phyloP scores from a whole-genome alignment of 2,888 invertebrate species.

The Temnothorax ravouxi region DNA sequence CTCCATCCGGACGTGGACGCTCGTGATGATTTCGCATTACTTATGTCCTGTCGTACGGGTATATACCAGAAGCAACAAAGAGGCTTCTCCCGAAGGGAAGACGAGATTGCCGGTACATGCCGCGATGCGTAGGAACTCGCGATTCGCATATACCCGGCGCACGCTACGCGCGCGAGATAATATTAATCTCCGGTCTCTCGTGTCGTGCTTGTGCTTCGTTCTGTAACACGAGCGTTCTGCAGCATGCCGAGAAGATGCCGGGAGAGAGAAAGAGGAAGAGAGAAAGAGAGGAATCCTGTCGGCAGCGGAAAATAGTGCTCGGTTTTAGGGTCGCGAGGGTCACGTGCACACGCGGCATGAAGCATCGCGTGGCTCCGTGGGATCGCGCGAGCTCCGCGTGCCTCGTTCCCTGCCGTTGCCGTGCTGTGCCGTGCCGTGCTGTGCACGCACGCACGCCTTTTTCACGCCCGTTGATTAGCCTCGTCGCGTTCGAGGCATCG shows the following conservation, averaged over 20 bases:
- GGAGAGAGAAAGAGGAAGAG: slow-evolving; percentile 54
- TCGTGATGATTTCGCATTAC: slow-evolving; percentile 46
- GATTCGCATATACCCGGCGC: slow-evolving; percentile 49
- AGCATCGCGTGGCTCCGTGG: slow-evolving; percentile 81
- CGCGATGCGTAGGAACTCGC: slow-evolving; percentile 55
- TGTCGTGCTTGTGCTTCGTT: slow-evolving; percentile 71
- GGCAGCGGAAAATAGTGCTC: slow-evolving; percentile 72
- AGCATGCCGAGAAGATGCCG: slow-evolving; percentile 17
- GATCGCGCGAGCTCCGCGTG: slow-evolving; percentile 76
- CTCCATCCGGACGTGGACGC: slow-evolving; percentile 27
- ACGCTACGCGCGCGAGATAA: slow-evolving; percentile 72
- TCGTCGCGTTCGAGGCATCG: slow-evolving; percentile 40
- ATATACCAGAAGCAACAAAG: slow-evolving; percentile 59
- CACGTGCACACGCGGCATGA: slow-evolving; percentile 77
- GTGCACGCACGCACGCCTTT: slow-evolving; percentile 53
- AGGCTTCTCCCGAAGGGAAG: slow-evolving; percentile 38
- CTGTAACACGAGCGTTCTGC: slow-evolving; percentile 66
- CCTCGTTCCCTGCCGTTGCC: slow-evolving; percentile 44
- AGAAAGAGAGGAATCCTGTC: slow-evolving; percentile 60
- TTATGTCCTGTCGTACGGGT: slow-evolving; percentile 1
- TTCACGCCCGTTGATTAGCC: slow-evolving; percentile 61
- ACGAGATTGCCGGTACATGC: slow-evolving; percentile 51
- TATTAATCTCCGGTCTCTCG: slow-evolving; percentile 78
- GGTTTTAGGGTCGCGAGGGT: slow-evolving; percentile 78
- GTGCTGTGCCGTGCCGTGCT: background rate